A percentile compares a stretch with the other conserved stretches of the same genome.
Conservation (phyloP, 2,888 invertebrate species). For the Harmothoe impar region DNA sequence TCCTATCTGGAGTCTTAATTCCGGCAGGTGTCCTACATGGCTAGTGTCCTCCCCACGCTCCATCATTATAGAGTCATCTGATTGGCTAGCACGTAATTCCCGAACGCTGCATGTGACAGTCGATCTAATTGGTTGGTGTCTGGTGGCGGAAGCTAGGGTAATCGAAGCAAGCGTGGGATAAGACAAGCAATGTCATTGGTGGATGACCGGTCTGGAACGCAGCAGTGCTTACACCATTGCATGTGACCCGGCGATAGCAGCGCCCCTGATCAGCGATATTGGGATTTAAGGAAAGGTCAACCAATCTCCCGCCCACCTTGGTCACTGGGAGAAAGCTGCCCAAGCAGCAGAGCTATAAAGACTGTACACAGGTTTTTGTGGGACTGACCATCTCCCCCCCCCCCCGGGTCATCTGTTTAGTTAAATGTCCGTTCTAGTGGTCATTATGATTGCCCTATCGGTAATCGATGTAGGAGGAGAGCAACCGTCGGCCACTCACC, state of each 20-base stretch:
- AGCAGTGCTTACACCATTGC: background rate
- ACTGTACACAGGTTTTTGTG: background rate
- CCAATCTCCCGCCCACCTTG: background rate
- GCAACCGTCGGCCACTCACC: no score
- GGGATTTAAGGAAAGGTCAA: background rate
- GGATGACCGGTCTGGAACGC: background rate
- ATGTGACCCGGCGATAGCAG: background rate
- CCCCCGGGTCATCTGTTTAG: background rate
- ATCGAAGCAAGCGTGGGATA: background rate
- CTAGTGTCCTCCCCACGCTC: no score
- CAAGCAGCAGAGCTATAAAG: background rate
- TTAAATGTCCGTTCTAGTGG: background rate
- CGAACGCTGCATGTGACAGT: slow-evolving; percentile 13
- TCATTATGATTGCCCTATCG: background rate
- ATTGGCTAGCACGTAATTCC: slow-evolving; percentile 1
- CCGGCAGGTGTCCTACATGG: no score
- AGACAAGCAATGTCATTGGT: slow-evolving; percentile 16
- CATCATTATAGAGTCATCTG: background rate
- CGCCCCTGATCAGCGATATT: background rate
- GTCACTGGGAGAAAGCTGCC: background rate
- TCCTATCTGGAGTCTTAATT: no score
- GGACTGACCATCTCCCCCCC: background rate
- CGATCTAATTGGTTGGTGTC: slow-evolving; percentile 20
- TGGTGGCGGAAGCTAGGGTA: slow-evolving; percentile 3
- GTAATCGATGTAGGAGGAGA: background rate